Evolutionary conservation across 1,140 invertebrate species (phyloP).

Genomic region (Anadara kagoshimensis): DNA sequence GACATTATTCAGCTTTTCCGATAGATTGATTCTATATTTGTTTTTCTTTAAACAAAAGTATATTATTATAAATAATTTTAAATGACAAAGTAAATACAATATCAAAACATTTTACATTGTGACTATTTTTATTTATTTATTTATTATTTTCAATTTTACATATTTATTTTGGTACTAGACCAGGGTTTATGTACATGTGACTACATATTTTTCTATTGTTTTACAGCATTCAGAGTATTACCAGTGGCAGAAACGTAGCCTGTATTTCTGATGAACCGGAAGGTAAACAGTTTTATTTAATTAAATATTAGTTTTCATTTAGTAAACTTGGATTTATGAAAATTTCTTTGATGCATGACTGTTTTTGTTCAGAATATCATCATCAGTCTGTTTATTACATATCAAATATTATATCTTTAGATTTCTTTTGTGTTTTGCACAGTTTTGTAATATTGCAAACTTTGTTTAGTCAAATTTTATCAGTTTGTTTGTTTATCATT

Average conservation of each 20-base stretch:
- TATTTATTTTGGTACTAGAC: no score
- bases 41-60: conserved; percentile 1
- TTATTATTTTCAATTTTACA: no score
- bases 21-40: not conserved
- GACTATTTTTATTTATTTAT: conserved; percentile 19
- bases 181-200: no score
- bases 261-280: conserved; percentile 33
- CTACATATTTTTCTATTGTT: no score
- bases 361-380: not conserved
- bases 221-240: conserved; percentile 39
- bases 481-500: not conserved
- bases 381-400: not conserved
- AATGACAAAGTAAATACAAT: not conserved
- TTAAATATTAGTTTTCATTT: not conserved
- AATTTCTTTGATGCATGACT: not conserved
- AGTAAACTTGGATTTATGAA: not conserved
- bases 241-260: conserved; percentile 23
- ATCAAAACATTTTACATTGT: not conserved
- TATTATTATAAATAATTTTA: not conserved
- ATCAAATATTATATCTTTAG: not conserved
- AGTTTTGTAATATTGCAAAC: conserved; percentile 9
- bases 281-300: not conserved
- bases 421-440: not conserved
- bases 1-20: not conserved
- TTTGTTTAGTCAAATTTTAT: not conserved